A percentile compares a stretch with the other conserved stretches of the same genome.
phyloP scores from a whole-genome alignment of 2,888 invertebrate species.

The Drosophila nr. perissopoda region DNA sequence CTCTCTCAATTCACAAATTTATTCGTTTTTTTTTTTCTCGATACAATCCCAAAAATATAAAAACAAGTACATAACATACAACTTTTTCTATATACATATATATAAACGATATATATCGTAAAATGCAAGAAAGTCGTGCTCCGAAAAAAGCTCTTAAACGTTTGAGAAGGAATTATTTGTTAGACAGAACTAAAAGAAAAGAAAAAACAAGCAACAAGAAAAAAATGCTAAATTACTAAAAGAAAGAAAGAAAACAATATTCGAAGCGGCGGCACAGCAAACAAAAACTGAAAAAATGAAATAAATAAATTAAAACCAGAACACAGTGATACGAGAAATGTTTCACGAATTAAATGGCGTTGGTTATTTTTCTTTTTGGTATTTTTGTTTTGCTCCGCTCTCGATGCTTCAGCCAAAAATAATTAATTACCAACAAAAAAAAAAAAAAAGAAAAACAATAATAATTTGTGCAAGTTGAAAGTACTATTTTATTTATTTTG shows the following conservation, averaged over 20 bases:
- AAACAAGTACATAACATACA: conserved; percentile 4
- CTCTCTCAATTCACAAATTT: conserved; percentile 34
- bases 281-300: conserved; percentile 26
- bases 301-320: conserved; percentile 42
- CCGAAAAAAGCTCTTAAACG: conserved; percentile 80
- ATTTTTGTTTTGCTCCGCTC: conserved; percentile 48
- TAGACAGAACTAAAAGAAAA: conserved; percentile 56
- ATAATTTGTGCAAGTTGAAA: conserved; percentile 83
- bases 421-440: conserved; percentile 32
- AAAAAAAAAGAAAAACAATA: conserved; percentile 22
- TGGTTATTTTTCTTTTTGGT: conserved; percentile 17
- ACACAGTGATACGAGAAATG: conserved; percentile 23
- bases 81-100: background rate
- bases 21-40: conserved; percentile 6
- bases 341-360: conserved; percentile 4
- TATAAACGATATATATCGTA: conserved; percentile 1
- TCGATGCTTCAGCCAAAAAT: conserved; percentile 39
- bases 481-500: conserved; percentile 63
- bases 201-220: conserved; percentile 77
- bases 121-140: conserved; percentile 77
- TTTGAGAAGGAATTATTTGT: conserved; percentile 59
- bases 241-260: conserved; percentile 44
- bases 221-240: conserved; percentile 55
- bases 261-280: conserved; percentile 49
- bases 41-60: conserved; percentile 1